Evolutionary conservation across 1,140 invertebrate species (phyloP).

Genomic region (Bactericera cockerelli): DNA sequence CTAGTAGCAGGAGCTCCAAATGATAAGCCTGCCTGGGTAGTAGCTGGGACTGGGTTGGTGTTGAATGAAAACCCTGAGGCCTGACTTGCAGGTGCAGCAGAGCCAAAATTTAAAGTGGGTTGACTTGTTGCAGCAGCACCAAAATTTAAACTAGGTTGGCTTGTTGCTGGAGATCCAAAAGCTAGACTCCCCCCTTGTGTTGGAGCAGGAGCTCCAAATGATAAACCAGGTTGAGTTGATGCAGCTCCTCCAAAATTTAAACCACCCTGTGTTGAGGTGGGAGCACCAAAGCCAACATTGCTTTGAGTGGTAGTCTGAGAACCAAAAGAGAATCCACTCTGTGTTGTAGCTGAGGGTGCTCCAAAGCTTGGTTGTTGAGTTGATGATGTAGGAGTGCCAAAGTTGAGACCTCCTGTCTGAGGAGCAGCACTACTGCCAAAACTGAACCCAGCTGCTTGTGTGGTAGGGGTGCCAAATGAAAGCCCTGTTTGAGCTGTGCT

Average conservation of each 20-base stretch:
- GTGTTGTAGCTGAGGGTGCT: neutral
- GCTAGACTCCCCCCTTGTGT: too few species aligned
- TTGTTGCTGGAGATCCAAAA: too few species aligned
- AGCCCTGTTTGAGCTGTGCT: constrained; percentile 5
- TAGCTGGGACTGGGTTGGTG: neutral
- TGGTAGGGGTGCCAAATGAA: neutral
- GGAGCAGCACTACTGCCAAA: neutral
- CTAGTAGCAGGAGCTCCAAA: neutral
- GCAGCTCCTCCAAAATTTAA: too few species aligned
- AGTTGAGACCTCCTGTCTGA: neutral
- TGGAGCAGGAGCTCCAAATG: too few species aligned
- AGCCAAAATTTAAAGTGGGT: too few species aligned
- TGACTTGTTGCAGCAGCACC: too few species aligned
- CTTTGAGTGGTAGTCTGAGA: neutral
- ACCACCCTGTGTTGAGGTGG: too few species aligned
- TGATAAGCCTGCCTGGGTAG: neutral
- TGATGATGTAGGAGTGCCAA: neutral
- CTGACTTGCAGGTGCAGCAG: too few species aligned
- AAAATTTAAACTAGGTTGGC: too few species aligned
- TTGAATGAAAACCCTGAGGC: neutral
- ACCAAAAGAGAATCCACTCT: constrained; percentile 5
- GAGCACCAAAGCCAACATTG: too few species aligned
- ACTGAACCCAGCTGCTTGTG: neutral
- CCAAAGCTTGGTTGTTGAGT: neutral
- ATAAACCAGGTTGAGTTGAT: too few species aligned